phyloP scores from a whole-genome alignment of 1,140 invertebrate species.

The Paracyclopina nana region DNA sequence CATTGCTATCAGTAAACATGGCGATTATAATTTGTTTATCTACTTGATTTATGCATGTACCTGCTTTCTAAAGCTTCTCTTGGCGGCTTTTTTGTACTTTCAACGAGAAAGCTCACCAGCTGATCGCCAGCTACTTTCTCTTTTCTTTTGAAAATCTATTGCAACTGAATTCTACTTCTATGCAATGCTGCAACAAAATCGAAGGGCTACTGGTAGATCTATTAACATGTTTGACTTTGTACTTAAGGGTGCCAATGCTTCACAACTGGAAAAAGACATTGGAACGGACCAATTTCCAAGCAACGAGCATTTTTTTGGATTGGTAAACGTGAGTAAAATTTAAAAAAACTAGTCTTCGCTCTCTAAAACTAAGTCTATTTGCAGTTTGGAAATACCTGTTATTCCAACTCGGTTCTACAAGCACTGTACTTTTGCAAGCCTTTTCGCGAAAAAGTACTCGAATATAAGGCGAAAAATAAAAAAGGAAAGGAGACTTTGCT shows the following conservation, averaged over 20 bases:
- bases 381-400: slow-evolving; percentile 99
- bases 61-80: neutral
- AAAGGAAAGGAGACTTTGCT: slow-evolving; percentile 91
- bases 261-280: slow-evolving; percentile 92
- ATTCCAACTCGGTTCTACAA: slow-evolving; percentile 97
- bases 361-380: slow-evolving; percentile 26
- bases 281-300: slow-evolving; percentile 88
- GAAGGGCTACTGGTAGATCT: neutral
- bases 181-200: neutral
- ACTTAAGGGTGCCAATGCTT: slow-evolving; percentile 83
- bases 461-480: slow-evolving; percentile 95
- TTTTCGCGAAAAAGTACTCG: slow-evolving; percentile 92
- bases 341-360: neutral
- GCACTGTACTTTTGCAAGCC: slow-evolving; percentile 97
- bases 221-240: slow-evolving; percentile 17
- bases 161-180: neutral
- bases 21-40: neutral
- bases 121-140: neutral
- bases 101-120: neutral
- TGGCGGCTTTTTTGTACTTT: neutral
- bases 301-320: slow-evolving; percentile 95
- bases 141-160: neutral
- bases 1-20: slow-evolving; percentile 2
- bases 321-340: slow-evolving; percentile 70
- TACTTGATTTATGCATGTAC: neutral